Conservation (phyloP, 2,888 invertebrate species). For the Nycteola revayana region DNA sequence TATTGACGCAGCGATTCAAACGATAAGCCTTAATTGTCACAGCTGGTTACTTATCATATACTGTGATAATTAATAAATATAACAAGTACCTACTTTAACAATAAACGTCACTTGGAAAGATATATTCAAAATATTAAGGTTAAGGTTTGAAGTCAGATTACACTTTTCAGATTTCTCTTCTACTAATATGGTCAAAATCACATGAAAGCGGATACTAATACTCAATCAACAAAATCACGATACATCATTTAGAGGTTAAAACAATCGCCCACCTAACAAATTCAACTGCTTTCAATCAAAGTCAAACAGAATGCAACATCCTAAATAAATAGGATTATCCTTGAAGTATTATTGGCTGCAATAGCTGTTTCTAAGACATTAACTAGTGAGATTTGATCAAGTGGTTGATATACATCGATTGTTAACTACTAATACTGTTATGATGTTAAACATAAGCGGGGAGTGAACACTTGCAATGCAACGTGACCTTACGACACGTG, state of each 20-base stretch:
- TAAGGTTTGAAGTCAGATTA: too few species aligned
- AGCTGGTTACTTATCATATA: too few species aligned
- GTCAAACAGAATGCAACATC: conserved; percentile 39
- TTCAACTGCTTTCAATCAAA: conserved; percentile 45
- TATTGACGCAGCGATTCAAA: too few species aligned
- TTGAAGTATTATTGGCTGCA: conserved; percentile 53
- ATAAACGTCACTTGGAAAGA: too few species aligned
- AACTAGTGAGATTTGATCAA: conserved; percentile 61
- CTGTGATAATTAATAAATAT: too few species aligned
- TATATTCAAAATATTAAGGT: too few species aligned
- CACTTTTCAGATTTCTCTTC: too few species aligned
- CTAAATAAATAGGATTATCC: conserved; percentile 53
- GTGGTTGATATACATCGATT: conserved; percentile 59
- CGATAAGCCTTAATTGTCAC: too few species aligned
- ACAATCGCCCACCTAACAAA: conserved; percentile 25
- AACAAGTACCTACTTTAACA: too few species aligned
- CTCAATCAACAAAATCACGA: conserved; percentile 13
- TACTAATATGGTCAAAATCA: too few species aligned
- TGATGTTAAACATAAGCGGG: conserved; percentile 31
- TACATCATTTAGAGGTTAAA: conserved; percentile 27
- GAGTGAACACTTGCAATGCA: conserved; percentile 19
- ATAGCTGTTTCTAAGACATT: conserved; percentile 49
- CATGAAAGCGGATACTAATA: background rate
- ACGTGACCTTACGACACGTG: conserved; percentile 28
- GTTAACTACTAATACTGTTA: conserved; percentile 41